Conservation (phyloP, 1,140 invertebrate genomes). For the Leptonema lineaticorne region DNA sequence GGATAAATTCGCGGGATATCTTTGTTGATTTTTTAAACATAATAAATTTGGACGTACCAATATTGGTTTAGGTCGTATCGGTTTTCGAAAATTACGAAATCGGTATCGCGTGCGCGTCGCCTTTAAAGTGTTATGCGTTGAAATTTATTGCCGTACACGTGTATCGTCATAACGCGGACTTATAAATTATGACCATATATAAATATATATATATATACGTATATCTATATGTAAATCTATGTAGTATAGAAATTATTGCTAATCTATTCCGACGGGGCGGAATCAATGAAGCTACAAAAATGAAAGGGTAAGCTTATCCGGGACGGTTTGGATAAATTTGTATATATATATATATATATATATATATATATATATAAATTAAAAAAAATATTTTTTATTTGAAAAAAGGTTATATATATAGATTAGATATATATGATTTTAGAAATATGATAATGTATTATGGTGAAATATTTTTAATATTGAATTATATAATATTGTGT, state of each 20-base stretch:
- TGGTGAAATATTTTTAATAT: too few species aligned
- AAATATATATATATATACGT: too few species aligned
- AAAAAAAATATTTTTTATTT: too few species aligned
- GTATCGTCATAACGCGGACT: not conserved
- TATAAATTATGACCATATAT: conserved; percentile 17
- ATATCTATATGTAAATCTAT: not conserved
- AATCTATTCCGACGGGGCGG: not conserved
- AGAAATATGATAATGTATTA: too few species aligned
- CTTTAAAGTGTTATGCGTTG: conserved; percentile 15
- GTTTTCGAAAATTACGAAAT: conserved; percentile 5
- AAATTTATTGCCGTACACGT: conserved; percentile 14
- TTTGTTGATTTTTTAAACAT: not conserved
- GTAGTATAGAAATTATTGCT: conserved; percentile 6
- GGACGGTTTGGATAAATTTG: not conserved
- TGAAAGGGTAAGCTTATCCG: too few species aligned
- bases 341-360: not conserved
- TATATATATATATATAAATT: not conserved
- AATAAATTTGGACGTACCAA: conserved; percentile 8
- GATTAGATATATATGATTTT: too few species aligned
- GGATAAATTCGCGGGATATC: too few species aligned
- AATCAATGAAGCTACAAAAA: not conserved
- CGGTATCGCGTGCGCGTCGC: not conserved
- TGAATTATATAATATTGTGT: too few species aligned
- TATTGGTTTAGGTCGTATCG: conserved; percentile 11
- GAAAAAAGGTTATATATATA: too few species aligned